Percentiles rank a stretch among this genome's conserved stretches.
Evolutionary conservation across 2,113 vertebrate species (phyloP).

Genomic region (Dermatemys mawii): DNA sequence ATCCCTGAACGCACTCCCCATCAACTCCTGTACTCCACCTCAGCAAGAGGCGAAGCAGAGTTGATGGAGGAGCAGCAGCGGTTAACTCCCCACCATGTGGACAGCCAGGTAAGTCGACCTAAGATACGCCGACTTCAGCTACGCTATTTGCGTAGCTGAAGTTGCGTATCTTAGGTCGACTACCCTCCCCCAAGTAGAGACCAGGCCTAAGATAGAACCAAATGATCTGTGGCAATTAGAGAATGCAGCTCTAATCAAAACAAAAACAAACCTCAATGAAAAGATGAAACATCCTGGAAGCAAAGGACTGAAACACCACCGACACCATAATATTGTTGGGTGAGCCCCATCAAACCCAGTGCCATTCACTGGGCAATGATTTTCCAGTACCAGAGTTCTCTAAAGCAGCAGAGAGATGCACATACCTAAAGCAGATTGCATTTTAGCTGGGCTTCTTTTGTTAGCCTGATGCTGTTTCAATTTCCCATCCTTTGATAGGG

Average conservation of each 20-base stretch:
- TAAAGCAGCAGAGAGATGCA: background rate
- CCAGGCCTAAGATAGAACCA: background rate
- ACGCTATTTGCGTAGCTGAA: too few relatives aligned
- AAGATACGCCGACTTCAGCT: too few relatives aligned
- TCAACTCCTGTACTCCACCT: too few relatives aligned
- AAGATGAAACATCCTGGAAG: background rate
- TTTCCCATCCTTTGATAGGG: background rate
- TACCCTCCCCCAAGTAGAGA: too few relatives aligned
- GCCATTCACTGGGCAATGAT: background rate
- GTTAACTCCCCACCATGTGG: too few relatives aligned
- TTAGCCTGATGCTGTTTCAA: background rate
- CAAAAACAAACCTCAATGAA: background rate
- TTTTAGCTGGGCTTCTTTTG: background rate
- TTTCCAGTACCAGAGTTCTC: background rate
- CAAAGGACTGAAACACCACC: background rate
- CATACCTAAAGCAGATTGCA: background rate
- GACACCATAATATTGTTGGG: background rate
- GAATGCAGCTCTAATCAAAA: background rate
- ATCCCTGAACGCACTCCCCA: too few relatives aligned
- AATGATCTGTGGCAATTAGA: background rate
- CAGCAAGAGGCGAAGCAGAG: too few relatives aligned
- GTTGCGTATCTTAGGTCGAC: too few relatives aligned
- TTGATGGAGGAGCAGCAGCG: too few relatives aligned
- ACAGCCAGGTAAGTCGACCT: too few relatives aligned
- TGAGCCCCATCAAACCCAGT: background rate